phyloP scores from a whole-genome alignment of 2,797 vertebrate genomes.

The Sylvia borin region DNA sequence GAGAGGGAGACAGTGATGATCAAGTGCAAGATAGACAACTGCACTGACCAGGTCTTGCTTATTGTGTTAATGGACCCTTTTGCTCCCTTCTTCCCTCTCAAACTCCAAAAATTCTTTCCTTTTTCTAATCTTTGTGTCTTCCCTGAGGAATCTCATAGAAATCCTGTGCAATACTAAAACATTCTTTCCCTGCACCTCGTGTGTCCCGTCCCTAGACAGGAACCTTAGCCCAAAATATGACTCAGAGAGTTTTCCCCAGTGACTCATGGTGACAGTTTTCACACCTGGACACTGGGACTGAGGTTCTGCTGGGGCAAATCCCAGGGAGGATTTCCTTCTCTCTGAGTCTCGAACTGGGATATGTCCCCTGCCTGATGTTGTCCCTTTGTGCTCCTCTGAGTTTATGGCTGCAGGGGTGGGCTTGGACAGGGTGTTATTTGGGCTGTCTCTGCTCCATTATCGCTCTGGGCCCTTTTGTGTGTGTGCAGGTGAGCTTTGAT shows the following conservation, averaged over 20 bases:
- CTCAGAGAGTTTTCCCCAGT: neutral
- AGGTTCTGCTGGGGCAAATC: neutral
- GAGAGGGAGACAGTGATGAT: neutral
- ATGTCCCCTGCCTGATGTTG: rapidly evolving
- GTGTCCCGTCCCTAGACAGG: too few relatives aligned
- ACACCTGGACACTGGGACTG: neutral
- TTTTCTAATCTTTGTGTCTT: neutral
- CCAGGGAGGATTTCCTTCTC: neutral
- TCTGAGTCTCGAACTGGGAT: neutral
- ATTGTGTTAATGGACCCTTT: neutral
- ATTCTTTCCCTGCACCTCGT: rapidly evolving
- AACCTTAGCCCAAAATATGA: neutral
- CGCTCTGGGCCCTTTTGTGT: neutral
- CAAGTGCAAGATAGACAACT: neutral
- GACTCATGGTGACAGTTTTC: neutral
- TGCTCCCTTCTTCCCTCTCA: neutral
- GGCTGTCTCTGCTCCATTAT: rapidly evolving
- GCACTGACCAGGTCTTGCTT: neutral
- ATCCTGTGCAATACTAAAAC: neutral
- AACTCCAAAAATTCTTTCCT: neutral
- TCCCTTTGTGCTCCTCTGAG: neutral
- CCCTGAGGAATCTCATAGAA: neutral
- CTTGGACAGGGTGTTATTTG: neutral
- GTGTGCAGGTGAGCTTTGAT: neutral
- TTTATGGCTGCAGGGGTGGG: neutral